phyloP scores from a whole-genome alignment of 30 jellyfish, hydroid and myxozoan genomes.

The Aurelia sp. region DNA sequence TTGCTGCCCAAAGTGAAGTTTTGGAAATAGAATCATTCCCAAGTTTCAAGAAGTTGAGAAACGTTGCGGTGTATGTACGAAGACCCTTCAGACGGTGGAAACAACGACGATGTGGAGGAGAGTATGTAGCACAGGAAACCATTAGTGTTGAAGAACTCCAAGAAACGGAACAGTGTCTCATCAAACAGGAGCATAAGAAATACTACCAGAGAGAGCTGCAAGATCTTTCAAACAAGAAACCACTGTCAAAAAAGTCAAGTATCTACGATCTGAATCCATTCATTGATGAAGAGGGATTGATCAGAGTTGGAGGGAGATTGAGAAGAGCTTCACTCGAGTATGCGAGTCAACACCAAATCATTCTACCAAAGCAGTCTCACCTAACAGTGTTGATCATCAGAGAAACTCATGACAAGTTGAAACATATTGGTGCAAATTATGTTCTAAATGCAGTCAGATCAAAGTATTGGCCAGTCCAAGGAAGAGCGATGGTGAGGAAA shows the following conservation, averaged over 20 bases:
- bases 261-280: conserved; percentile 41
- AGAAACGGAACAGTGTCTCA: conserved; percentile 54
- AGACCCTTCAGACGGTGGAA: conserved; percentile 43
- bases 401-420: conserved; percentile 18
- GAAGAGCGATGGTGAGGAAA: conserved; percentile 35
- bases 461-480: conserved; percentile 35
- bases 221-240: conserved; percentile 39
- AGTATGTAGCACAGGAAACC: conserved; percentile 8
- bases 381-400: conserved; percentile 33
- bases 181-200: conserved; percentile 33
- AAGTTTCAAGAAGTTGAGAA: conserved; percentile 50
- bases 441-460: conserved; percentile 45
- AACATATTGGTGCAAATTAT: conserved; percentile 38
- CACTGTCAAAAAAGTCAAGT: conserved; percentile 21
- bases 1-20: conserved; percentile 12
- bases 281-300: conserved; percentile 44
- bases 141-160: conserved; percentile 47
- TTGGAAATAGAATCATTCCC: conserved; percentile 37
- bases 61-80: conserved; percentile 20
- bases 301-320: conserved; percentile 67
- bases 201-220: conserved; percentile 40
- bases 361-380: conserved; percentile 32
- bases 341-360: conserved; percentile 39
- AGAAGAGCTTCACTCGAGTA: conserved; percentile 30
- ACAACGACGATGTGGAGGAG: conserved; percentile 24